Evolutionary conservation across 2,888 invertebrate genomes (phyloP), one percentile per base, ranked within the genome.

Genomic region (Amphipyra tragopoginis): DNA sequence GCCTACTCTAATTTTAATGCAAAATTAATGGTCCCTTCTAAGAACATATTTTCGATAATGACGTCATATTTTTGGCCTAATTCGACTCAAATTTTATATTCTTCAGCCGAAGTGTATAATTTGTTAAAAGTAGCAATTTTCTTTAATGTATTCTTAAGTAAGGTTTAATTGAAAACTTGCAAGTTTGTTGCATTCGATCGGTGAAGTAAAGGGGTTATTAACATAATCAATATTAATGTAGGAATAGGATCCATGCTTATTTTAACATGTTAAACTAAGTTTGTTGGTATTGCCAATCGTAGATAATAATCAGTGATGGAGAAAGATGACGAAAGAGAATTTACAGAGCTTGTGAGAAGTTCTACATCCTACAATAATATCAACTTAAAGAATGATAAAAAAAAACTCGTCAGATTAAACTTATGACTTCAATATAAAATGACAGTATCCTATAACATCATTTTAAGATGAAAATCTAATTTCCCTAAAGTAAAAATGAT

Each of bases 101-200:
- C 34, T 52, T 57, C 26, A 54, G 29, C 34, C 38, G 34, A 9
- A 59, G 40, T 36, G 49, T 70, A 43, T 64, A 74, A 75, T 74
- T 72, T 62, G 43, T 53, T 60, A 45, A 40, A 45, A 29, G 14
- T 39, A 15, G 26, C 45, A 21, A 75, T 64, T 48, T 44, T 11
- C 45, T 66, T 50, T 76, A 72, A 76, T 69, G 48, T 57, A 59
- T 75, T 76, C 73, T 57, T 73, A 70, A 76, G 66, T 73, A 59
- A 66, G 48, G 21, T 51, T 49, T 76, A 61, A 76, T 69, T 66
- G 63, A 58, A 55, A 45, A 62, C 39, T 42, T 36, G 52, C 49
- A 43, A 59, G 61, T 11, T 26, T 42, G 40, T 60, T 51, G 58
- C 13, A 44, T 43, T 21, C 11, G 36, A 21, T n/a, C 8, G 36